Percentiles rank a stretch among this genome's conserved stretches.
These are phyloP conservation scores for Serilophus lunatus DNA, from an alignment of 2,113 vertebrate genomes.

Conservation along the genomic window DNA sequence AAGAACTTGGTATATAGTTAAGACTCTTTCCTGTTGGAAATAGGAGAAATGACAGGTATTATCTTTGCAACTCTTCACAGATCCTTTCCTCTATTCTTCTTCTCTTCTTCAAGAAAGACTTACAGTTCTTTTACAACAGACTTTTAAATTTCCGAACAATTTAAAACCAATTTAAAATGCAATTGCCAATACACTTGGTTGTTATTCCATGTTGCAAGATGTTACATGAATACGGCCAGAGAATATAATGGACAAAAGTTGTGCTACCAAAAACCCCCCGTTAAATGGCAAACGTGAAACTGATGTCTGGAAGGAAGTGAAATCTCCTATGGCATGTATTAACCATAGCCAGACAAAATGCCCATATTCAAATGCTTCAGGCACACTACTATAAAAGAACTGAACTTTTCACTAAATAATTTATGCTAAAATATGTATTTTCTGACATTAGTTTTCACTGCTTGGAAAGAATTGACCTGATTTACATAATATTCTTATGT, in stretches of 20 bases:
- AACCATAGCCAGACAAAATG: conserved; percentile 38
- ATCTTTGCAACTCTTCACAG: not conserved
- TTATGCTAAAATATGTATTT: conserved; percentile 83
- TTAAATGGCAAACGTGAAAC: conserved; percentile 1
- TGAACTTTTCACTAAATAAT: conserved; percentile 79
- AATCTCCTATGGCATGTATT: conserved; percentile 46
- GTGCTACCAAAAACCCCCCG: rapidly evolving
- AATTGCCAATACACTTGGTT: not conserved
- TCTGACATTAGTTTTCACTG: conserved; percentile 78
- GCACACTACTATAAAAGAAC: conserved; percentile 65
- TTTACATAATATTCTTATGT: conserved; percentile 75
- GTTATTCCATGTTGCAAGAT: not conserved
- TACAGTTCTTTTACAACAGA: not conserved
- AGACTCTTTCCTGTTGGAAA: not conserved
- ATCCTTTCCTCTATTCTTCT: not conserved
- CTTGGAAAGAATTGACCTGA: conserved; percentile 72
- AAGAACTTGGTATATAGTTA: not conserved
- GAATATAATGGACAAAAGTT: not conserved
- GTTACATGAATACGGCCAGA: not conserved
- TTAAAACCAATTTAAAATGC: not conserved
- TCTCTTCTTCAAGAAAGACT: not conserved
- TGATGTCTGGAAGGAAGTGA: conserved; percentile 2
- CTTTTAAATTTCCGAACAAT: not conserved
- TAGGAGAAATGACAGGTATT: not conserved
- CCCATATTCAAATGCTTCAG: conserved; percentile 50